Evolutionary conservation across 2,888 invertebrate genomes (phyloP), one percentile per base, ranked within the genome.

Genomic region (Horisme vitalbata): DNA sequence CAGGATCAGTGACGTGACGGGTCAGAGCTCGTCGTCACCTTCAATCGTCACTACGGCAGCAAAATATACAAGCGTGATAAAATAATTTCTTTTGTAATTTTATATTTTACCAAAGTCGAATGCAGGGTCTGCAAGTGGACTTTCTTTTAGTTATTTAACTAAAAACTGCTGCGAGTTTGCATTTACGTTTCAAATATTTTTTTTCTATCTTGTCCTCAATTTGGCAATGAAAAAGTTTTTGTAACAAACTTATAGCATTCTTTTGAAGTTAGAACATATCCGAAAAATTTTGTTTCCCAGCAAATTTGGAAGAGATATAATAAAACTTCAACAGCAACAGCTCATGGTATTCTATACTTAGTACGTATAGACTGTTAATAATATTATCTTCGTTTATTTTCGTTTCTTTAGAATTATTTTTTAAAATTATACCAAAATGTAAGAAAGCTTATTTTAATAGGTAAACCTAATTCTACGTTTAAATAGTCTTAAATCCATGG

Each of bases 221-320:
- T 65, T 67, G 65, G 71, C 63, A 57, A 55, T 46, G 60, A 63
- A 62, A 62, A 73, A 77, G 59, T 75, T 81, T 82, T 79, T 79
- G 82, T 79, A 79, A 68, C 60, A 68, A 76, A 81, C 79, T 79
- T 78, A 78, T 80, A 73, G 74, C 69, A 78, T 78, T 81, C 77
- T 79, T 74, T 71, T 68, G 63, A 70, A 65, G 68, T 62, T 71
- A 65, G 68, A 53, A 67, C 68, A 71, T 74, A 68, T 65, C 62
- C 59, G 47, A 48, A 52, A 68, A 74, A 65, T 73, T 75, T 57
- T 48, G 50, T 46, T 45, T 63, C 56, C 54, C 57, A 59, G 61
- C 28, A 54, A 58, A 49, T 52, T 52, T 53, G 53, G 57, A 50
- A n/a, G 53, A 57, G 52, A 59, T 67, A 62, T 59, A 64, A 59